Evolutionary conservation across 2,888 invertebrate species (phyloP).

Genomic region (Mythimna impura): DNA sequence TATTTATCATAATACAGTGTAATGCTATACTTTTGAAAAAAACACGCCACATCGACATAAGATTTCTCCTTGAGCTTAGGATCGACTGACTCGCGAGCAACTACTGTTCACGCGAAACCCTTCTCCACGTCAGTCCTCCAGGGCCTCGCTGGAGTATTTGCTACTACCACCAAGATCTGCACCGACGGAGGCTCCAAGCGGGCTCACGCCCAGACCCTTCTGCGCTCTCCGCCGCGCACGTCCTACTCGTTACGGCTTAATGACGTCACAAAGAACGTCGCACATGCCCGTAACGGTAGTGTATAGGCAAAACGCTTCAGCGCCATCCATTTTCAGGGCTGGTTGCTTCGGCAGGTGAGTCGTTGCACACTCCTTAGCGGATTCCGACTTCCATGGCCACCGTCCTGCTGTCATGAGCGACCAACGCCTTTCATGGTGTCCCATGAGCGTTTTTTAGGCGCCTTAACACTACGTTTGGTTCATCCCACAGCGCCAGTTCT

Average conservation of each 20-base stretch:
- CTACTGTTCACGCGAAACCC: constrained; percentile 87
- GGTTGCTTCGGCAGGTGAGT: constrained; percentile 91
- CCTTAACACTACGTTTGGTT: constrained; percentile 93
- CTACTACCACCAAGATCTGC: constrained; percentile 93
- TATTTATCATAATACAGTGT: no score
- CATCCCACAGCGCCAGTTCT: constrained; percentile 95
- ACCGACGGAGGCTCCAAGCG: constrained; percentile 88
- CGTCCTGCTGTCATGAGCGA: constrained; percentile 45
- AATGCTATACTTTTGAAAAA: no score
- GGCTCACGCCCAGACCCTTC: constrained; percentile 90
- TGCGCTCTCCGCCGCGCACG: constrained; percentile 85
- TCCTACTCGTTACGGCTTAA: constrained; percentile 92
- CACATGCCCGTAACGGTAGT: constrained; percentile 80
- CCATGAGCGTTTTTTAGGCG: constrained; percentile 91
- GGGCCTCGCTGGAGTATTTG: constrained; percentile 92
- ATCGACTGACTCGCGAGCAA: constrained; percentile 91
- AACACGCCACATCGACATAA: constrained; percentile 79
- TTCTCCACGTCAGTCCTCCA: constrained; percentile 91
- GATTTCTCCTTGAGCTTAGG: constrained; percentile 90
- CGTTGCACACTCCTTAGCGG: constrained; percentile 81
- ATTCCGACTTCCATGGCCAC: constrained; percentile 54
- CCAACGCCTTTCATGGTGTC: no score
- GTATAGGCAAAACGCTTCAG: constrained; percentile 85
- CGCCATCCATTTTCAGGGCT: constrained; percentile 63
- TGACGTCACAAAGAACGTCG: constrained; percentile 66